A percentile compares a stretch with the other conserved stretches of the same genome.
These are phyloP conservation scores for Zaprionus lachaisei DNA, from an alignment of 1,140 invertebrate genomes.

Conservation along the genomic window DNA sequence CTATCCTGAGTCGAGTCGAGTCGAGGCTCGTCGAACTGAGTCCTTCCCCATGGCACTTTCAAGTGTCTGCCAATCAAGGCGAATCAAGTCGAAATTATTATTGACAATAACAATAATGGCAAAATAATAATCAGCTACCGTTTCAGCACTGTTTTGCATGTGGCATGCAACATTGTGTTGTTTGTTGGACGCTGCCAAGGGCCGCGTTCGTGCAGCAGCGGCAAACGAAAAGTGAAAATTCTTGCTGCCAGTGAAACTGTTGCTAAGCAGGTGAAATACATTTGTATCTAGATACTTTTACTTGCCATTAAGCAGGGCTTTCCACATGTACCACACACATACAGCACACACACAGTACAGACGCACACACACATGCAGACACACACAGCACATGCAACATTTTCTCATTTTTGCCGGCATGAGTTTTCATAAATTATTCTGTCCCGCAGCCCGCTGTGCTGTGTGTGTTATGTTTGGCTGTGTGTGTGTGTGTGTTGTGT, in stretches of 20 bases:
- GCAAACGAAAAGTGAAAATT: conserved; percentile 73
- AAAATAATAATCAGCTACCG: conserved; percentile 62
- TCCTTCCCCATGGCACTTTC: conserved; percentile 56
- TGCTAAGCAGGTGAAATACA: conserved; percentile 41
- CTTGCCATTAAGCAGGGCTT: conserved; percentile 50
- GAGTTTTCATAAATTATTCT: conserved; percentile 48
- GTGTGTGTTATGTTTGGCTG: conserved; percentile 6
- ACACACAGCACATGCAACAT: conserved; percentile 10
- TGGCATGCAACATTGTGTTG: conserved; percentile 56
- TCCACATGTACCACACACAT: conserved; percentile 42
- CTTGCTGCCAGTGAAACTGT: conserved; percentile 47
- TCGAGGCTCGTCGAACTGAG: neutral
- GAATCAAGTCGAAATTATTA: conserved; percentile 79
- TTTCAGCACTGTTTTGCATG: conserved; percentile 53
- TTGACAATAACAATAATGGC: conserved; percentile 76
- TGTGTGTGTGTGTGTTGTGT: conserved; percentile 10
- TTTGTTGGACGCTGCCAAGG: conserved; percentile 35
- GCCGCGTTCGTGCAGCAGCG: conserved; percentile 25
- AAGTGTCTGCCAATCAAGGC: conserved; percentile 77
- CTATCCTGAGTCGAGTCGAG: neutral
- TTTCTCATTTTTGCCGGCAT: conserved; percentile 35
- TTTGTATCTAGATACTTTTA: conserved; percentile 52
- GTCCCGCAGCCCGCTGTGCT: neutral
- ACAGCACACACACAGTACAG: neutral
- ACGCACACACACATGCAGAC: neutral